phyloP scores from a whole-genome alignment of 2,113 vertebrate species.

The Salvelinus namaycush region DNA sequence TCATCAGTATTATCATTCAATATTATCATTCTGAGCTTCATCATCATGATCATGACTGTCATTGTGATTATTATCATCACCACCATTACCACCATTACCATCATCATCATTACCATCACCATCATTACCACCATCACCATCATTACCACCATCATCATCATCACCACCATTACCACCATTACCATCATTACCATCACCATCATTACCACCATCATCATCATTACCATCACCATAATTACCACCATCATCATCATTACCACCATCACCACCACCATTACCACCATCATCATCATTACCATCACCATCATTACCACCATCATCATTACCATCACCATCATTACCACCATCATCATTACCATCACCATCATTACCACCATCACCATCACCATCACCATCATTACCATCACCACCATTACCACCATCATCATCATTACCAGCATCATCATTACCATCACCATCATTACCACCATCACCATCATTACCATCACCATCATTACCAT shows the following conservation, averaged over 20 bases:
- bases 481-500: too few species aligned
- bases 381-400: accelerated
- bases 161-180: too few species aligned
- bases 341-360: too few species aligned
- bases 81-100: too few species aligned
- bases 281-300: too few species aligned
- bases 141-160: not conserved
- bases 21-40: not conserved
- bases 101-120: not conserved
- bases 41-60: not conserved
- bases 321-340: accelerated
- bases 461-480: too few species aligned
- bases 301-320: accelerated
- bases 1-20: too few species aligned
- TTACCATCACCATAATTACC: too few species aligned
- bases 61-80: not conserved
- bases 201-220: too few species aligned
- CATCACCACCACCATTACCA: too few species aligned
- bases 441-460: too few species aligned
- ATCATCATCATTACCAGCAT: accelerated
- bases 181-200: too few species aligned
- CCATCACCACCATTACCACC: accelerated
- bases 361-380: accelerated
- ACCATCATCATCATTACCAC: accelerated
- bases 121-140: not conserved